Conservation (phyloP, 2,797 vertebrate genomes). For the Hemibagrus guttatus region DNA sequence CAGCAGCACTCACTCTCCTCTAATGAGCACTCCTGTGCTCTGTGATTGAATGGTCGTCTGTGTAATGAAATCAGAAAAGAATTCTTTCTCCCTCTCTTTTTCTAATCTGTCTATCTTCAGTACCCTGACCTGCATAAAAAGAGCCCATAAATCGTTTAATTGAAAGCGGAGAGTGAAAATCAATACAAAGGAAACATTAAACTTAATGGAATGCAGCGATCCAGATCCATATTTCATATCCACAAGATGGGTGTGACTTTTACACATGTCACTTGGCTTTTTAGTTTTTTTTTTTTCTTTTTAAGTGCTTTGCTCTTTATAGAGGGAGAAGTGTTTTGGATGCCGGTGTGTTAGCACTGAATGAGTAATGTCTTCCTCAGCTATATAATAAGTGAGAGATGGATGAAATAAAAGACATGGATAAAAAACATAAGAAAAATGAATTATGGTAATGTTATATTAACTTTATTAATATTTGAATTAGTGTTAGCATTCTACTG, state of each 20-base stretch:
- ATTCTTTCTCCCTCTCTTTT: slow-evolving; percentile 53
- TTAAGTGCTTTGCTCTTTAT: slow-evolving; percentile 28
- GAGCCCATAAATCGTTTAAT: slow-evolving; percentile 58
- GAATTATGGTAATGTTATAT: not conserved
- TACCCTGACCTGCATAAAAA: slow-evolving; percentile 60
- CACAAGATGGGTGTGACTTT: slow-evolving; percentile 53
- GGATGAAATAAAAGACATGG: not conserved
- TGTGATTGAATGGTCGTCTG: slow-evolving; percentile 59
- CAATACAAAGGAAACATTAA: slow-evolving; percentile 58
- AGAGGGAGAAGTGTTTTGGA: slow-evolving; percentile 27
- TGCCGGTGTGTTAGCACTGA: not conserved
- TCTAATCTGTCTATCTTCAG: slow-evolving; percentile 52
- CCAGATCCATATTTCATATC: slow-evolving; percentile 58
- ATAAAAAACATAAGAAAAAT: not conserved
- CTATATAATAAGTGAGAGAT: not conserved
- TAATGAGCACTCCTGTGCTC: slow-evolving; percentile 53
- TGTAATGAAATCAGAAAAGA: slow-evolving; percentile 58
- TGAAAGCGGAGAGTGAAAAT: slow-evolving; percentile 59
- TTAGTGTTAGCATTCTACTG: not conserved
- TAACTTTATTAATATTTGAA: not conserved
- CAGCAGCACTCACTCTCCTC: slow-evolving; percentile 49
- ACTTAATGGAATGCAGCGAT: slow-evolving; percentile 57
- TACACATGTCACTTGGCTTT: slow-evolving; percentile 51
- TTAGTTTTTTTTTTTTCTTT: slow-evolving; percentile 12
- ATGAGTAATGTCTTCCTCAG: not conserved